Conservation (phyloP, 2,797 vertebrate genomes). For the Xenopus petersii region DNA sequence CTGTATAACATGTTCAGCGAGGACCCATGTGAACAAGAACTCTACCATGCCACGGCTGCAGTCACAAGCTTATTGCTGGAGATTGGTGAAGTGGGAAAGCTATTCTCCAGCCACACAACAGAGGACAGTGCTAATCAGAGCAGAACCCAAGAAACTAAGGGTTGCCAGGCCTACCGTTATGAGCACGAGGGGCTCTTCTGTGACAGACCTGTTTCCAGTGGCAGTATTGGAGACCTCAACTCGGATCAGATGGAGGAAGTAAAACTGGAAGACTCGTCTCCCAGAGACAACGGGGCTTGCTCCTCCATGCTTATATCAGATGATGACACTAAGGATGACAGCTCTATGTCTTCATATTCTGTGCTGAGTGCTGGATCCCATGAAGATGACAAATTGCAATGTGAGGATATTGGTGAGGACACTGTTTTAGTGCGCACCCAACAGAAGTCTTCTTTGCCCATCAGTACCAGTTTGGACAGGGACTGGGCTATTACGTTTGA, state of each 20-base stretch:
- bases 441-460: conserved; percentile 61
- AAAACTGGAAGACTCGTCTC: conserved; percentile 89
- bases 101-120: conserved; percentile 66
- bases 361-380: conserved; percentile 93
- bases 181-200: conserved; percentile 57
- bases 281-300: conserved; percentile 79
- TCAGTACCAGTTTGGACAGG: conserved; percentile 84
- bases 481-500: conserved; percentile 98
- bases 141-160: conserved; percentile 62
- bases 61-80: conserved; percentile 94
- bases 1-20: conserved; percentile 98
- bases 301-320: conserved; percentile 93
- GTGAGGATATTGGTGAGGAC: conserved; percentile 93
- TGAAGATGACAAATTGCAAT: conserved; percentile 92
- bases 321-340: conserved; percentile 93
- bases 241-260: conserved; percentile 85
- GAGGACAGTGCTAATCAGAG: conserved; percentile 55
- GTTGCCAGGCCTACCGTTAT: conserved; percentile 54
- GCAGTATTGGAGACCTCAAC: conserved; percentile 61
- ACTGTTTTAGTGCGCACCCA: conserved; percentile 84
- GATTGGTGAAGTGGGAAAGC: conserved; percentile 94
- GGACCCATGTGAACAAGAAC: conserved; percentile 87
- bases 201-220: conserved; percentile 20
- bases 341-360: conserved; percentile 94
- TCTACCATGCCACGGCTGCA: conserved; percentile 92